Evolutionary conservation across 2,113 vertebrate species (phyloP).

Genomic region (Chionis minor): DNA sequence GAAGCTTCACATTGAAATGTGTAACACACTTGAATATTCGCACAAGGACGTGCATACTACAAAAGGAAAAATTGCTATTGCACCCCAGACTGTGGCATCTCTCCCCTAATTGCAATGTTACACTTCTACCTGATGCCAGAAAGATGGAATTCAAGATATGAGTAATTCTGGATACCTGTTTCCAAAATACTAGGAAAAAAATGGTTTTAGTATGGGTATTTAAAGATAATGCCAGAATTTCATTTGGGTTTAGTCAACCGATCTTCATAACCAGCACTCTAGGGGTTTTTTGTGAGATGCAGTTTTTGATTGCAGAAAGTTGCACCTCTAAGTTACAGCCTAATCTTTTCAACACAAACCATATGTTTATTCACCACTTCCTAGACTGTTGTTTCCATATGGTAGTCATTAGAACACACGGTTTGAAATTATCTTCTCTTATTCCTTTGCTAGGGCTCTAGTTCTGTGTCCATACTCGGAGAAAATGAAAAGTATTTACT

Average conservation of each 20-base stretch:
- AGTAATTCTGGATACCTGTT: background rate
- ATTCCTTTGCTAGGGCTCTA: background rate
- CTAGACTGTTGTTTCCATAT: background rate
- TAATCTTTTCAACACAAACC: background rate
- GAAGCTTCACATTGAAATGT: background rate
- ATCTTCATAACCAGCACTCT: background rate
- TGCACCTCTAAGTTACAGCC: background rate
- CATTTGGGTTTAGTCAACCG: background rate
- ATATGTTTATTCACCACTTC: background rate
- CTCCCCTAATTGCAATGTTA: background rate
- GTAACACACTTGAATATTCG: background rate
- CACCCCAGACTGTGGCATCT: background rate
- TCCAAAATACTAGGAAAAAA: background rate
- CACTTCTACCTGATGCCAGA: background rate
- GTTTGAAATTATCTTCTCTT: background rate
- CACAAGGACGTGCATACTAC: background rate
- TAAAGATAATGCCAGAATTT: background rate
- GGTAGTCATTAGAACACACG: background rate
- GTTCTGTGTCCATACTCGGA: background rate
- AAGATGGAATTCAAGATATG: background rate
- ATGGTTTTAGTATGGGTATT: background rate
- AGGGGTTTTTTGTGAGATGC: background rate
- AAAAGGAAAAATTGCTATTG: background rate
- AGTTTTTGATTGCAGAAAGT: background rate
- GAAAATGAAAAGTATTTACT: background rate